Evolutionary conservation across 2,888 invertebrate genomes (phyloP).

Genomic region (Actias luna): DNA sequence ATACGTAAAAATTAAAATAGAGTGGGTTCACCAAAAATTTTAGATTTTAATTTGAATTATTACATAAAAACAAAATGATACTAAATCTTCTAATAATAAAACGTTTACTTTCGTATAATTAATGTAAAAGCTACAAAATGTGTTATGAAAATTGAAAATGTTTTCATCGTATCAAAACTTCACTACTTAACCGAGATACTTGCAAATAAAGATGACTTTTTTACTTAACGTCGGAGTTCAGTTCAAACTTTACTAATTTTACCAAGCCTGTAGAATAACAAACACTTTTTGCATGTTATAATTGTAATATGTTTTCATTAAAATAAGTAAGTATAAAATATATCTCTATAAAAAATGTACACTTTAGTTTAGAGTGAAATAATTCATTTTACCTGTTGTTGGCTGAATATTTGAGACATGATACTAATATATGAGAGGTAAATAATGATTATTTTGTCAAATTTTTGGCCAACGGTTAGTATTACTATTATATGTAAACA

Average conservation of each 20-base stretch:
- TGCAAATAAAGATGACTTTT: constrained; percentile 35
- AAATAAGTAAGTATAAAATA: constrained; percentile 11
- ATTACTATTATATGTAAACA: background rate
- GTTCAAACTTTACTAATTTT: constrained; percentile 41
- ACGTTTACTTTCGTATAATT: constrained; percentile 31
- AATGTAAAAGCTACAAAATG: constrained; percentile 38
- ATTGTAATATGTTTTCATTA: constrained; percentile 24
- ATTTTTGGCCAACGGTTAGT: background rate
- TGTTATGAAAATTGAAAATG: constrained; percentile 35
- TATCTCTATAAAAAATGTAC: background rate
- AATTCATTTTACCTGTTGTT: background rate
- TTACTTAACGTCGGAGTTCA: constrained; percentile 37
- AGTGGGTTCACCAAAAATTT: background rate
- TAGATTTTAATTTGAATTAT: background rate
- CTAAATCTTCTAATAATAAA: background rate
- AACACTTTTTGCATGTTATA: constrained; percentile 33
- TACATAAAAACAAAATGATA: background rate
- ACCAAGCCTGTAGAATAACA: constrained; percentile 36
- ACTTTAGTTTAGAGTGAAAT: background rate
- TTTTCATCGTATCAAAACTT: constrained; percentile 42
- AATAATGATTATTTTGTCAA: too few relatives aligned
- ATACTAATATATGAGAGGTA: background rate
- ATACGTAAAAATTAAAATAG: background rate
- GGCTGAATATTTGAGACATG: background rate
- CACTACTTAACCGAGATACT: constrained; percentile 36